These are phyloP conservation scores for Galemys pyrenaicus DNA, from an alignment of 2,113 vertebrate genomes.

Conservation along the genomic window DNA sequence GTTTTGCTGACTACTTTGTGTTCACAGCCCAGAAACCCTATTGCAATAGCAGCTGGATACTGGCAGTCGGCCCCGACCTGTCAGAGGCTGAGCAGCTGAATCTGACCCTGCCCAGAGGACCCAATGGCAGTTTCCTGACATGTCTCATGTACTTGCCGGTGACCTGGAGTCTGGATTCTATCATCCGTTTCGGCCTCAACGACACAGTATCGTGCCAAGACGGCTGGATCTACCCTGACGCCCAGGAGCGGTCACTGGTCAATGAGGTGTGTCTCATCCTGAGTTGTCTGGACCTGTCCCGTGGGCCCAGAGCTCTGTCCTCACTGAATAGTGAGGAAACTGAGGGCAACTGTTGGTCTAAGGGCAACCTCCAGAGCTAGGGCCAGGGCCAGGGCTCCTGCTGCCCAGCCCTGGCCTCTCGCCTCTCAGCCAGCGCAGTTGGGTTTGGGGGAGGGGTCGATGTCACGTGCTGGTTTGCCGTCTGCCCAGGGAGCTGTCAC, in stretches of 20 bases:
- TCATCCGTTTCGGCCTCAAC: constrained; percentile 88
- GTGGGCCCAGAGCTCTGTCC: background rate
- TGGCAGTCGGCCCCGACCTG: constrained; percentile 81
- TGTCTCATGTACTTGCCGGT: constrained; percentile 88
- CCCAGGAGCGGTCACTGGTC: constrained; percentile 79
- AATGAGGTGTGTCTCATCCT: constrained; percentile 80
- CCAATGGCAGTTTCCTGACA: constrained; percentile 82
- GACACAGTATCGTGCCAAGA: constrained; percentile 81
- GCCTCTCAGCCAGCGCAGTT: background rate
- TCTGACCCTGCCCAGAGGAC: constrained; percentile 87
- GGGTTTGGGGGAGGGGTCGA: background rate
- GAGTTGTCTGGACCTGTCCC: background rate
- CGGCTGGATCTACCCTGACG: constrained; percentile 86
- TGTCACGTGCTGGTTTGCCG: background rate
- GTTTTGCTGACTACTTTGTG: constrained; percentile 88
- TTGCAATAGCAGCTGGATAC: constrained; percentile 94
- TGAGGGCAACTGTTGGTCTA: background rate
- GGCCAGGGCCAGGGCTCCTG: background rate
- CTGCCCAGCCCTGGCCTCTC: background rate
- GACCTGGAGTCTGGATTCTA: constrained; percentile 80
- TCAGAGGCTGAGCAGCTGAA: constrained; percentile 83
- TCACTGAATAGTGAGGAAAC: background rate
- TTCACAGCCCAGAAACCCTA: constrained; percentile 82
- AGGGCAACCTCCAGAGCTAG: background rate
- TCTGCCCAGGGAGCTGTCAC: background rate